phyloP scores from a whole-genome alignment of 2,888 invertebrate genomes.

The Smittia sp. region DNA sequence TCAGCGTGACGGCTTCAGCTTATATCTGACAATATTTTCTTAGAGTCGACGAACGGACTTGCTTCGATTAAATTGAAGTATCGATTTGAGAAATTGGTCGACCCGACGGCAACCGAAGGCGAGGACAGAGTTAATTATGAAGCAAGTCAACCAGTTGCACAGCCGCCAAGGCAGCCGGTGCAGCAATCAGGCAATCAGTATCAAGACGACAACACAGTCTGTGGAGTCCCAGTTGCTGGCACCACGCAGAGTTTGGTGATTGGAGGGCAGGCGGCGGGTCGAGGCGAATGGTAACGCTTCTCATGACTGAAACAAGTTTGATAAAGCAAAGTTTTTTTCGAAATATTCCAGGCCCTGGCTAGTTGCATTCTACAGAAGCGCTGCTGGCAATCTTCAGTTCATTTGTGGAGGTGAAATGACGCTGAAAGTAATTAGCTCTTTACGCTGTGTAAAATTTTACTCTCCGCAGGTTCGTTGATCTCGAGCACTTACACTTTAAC shows the following conservation, averaged over 20 bases:
- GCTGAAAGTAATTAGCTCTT: background rate
- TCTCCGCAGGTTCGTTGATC: background rate
- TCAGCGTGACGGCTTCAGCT: too few species aligned
- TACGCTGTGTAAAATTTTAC: too few species aligned
- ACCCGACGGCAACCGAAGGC: background rate
- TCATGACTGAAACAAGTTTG: background rate
- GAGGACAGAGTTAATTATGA: background rate
- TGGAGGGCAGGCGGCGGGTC: conserved; percentile 15
- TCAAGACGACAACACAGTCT: conserved; percentile 26
- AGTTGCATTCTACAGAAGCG: conserved; percentile 29
- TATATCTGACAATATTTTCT: too few species aligned
- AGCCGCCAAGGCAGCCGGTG: background rate
- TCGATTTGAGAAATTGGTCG: background rate
- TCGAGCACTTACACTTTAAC: background rate
- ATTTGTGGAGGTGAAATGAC: conserved; percentile 38
- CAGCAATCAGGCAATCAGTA: conserved; percentile 31
- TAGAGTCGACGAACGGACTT: background rate
- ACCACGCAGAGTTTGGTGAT: conserved; percentile 26
- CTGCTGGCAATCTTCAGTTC: conserved; percentile 21
- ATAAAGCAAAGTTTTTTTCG: too few species aligned
- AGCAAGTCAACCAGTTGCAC: conserved; percentile 12
- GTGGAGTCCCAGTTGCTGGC: conserved; percentile 23
- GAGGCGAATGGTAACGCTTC: conserved; percentile 16
- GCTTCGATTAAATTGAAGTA: background rate
- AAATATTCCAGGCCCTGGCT: conserved; percentile 11